A percentile compares a stretch with the other conserved stretches of the same genome.
phyloP scores from a whole-genome alignment of 2,113 vertebrate genomes.

The Furnarius figulus region DNA sequence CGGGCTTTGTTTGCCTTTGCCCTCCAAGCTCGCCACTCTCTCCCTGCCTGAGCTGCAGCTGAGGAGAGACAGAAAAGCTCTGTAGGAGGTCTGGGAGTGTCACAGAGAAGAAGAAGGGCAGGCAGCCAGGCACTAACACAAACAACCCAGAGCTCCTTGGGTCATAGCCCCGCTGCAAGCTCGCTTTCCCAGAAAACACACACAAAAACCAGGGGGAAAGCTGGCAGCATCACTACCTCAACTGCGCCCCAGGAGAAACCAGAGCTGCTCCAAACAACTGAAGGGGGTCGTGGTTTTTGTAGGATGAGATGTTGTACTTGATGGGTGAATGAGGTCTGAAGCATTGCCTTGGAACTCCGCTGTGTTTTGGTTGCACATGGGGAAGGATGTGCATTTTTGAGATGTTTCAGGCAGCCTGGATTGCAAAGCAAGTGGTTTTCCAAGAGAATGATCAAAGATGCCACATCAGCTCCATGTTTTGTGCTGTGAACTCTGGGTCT shows the following conservation, averaged over 20 bases:
- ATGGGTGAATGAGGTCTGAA: background rate
- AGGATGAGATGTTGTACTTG: background rate
- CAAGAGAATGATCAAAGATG: background rate
- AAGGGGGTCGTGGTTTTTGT: background rate
- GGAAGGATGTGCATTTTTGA: background rate
- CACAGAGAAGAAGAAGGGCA: constrained; percentile 20
- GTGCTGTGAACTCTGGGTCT: background rate
- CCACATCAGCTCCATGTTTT: background rate
- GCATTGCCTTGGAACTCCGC: background rate
- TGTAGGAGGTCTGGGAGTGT: background rate
- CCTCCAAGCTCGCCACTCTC: background rate
- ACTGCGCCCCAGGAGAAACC: constrained; percentile 14
- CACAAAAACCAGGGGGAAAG: background rate
- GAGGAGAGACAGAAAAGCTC: constrained; percentile 36
- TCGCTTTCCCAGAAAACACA: background rate
- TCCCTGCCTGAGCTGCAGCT: background rate
- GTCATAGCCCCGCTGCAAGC: background rate
- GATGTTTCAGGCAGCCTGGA: background rate
- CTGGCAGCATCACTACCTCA: constrained; percentile 8
- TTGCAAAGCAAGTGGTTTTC: background rate
- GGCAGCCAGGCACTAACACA: background rate
- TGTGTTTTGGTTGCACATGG: background rate
- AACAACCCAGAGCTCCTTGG: background rate
- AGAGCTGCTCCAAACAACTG: background rate
- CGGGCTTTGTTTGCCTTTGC: background rate